Evolutionary conservation across 2,888 invertebrate genomes (phyloP).

Genomic region (Marasmarcha lunaedactyla): DNA sequence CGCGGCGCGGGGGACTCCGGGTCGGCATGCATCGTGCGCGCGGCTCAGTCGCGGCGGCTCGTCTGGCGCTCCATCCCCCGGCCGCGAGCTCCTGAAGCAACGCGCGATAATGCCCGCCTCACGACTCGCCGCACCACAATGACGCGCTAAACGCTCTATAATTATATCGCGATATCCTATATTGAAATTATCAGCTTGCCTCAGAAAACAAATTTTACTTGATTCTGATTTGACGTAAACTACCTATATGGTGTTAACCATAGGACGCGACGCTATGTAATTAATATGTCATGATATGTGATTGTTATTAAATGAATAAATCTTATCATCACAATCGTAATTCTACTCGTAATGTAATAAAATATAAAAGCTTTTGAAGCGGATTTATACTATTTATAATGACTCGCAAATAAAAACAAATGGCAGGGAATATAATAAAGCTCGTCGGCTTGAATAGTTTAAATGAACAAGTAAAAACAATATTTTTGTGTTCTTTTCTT

Average conservation of each 20-base stretch:
- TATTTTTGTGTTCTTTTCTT: too few species aligned
- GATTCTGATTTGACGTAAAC: slow-evolving; percentile 40
- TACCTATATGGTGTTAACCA: slow-evolving; percentile 33
- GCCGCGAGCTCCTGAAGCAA: slow-evolving; percentile 50
- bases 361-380: too few species aligned
- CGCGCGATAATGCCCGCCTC: slow-evolving; percentile 64
- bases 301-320: too few species aligned
- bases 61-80: slow-evolving; percentile 41
- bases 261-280: too few species aligned
- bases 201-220: slow-evolving; percentile 57
- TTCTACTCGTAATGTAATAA: too few species aligned
- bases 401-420: too few species aligned
- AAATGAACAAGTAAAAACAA: too few species aligned
- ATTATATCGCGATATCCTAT: slow-evolving; percentile 63
- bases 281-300: background rate
- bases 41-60: slow-evolving; percentile 29
- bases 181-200: slow-evolving; percentile 61
- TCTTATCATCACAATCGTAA: too few species aligned
- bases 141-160: slow-evolving; percentile 61
- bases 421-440: too few species aligned
- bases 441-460: too few species aligned
- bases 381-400: too few species aligned
- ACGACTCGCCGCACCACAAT: slow-evolving; percentile 50
- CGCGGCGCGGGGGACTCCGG: slow-evolving; percentile 60
- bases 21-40: slow-evolving; percentile 51